phyloP scores from a whole-genome alignment of 64 coral and sea anemone genomes.

The Anthopleura sola region DNA sequence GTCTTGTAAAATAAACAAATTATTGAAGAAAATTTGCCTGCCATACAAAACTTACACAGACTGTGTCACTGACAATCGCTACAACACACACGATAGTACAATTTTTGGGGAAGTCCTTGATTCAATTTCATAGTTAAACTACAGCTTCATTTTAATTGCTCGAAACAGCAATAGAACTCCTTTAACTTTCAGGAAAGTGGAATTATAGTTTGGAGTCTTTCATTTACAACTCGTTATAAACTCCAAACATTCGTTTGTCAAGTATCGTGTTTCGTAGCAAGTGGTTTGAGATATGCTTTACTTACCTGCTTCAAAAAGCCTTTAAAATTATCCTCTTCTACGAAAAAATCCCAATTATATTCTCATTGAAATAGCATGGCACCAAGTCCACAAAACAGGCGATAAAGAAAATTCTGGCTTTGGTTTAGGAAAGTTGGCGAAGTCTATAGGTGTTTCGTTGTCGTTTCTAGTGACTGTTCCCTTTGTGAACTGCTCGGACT shows the following conservation, averaged over 20 bases:
- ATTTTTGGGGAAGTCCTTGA: no score
- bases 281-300: not conserved
- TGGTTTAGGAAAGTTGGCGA: not conserved
- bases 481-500: not conserved
- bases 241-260: not conserved
- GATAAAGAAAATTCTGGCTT: not conserved
- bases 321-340: not conserved
- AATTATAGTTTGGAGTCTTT: not conserved
- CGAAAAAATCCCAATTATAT: not conserved
- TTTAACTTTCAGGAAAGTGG: not conserved
- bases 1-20: no score
- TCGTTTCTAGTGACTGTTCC: not conserved
- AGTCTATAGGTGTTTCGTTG: not conserved
- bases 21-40: no score
- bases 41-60: no score
- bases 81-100: no score
- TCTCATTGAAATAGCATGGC: not conserved
- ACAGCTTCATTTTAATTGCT: no score
- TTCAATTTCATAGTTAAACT: no score
- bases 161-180: no score
- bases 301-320: not conserved
- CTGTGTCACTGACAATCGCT: no score
- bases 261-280: not conserved
- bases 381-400: not conserved
- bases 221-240: not conserved